phyloP scores from a whole-genome alignment of 2,888 invertebrate genomes.

The Myathropa florea region DNA sequence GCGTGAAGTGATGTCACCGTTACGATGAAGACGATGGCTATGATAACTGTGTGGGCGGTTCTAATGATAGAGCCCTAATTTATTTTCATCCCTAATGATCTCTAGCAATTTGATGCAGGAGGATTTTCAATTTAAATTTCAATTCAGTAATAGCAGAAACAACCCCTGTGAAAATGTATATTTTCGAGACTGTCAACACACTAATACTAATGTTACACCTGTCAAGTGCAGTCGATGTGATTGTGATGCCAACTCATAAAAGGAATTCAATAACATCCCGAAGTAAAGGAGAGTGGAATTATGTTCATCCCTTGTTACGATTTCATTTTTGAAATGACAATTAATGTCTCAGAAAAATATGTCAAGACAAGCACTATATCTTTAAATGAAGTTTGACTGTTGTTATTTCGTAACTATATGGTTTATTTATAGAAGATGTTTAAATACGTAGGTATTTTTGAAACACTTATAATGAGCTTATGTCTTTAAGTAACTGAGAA shows the following conservation, averaged over 20 bases:
- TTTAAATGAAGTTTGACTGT: background rate
- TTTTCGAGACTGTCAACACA: slow-evolving; percentile 29
- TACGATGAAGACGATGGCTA: slow-evolving; percentile 31
- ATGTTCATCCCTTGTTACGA: slow-evolving; percentile 20
- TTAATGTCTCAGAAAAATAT: slow-evolving; percentile 17
- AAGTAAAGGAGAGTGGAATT: slow-evolving; percentile 10
- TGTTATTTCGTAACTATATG: background rate
- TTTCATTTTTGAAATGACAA: slow-evolving; percentile 25
- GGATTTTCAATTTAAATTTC: slow-evolving; percentile 54
- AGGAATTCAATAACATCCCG: slow-evolving; percentile 42
- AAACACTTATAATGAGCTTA: too few relatives aligned
- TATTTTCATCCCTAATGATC: slow-evolving; percentile 53
- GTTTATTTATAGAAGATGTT: background rate
- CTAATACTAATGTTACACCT: slow-evolving; percentile 58
- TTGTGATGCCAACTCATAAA: slow-evolving; percentile 44
- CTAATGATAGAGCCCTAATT: slow-evolving; percentile 49
- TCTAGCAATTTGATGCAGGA: slow-evolving; percentile 43
- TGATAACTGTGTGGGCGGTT: slow-evolving; percentile 55
- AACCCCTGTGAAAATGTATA: slow-evolving; percentile 42
- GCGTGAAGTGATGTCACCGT: slow-evolving; percentile 75
- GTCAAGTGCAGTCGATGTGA: slow-evolving; percentile 55
- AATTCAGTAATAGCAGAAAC: slow-evolving; percentile 35
- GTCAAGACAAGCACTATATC: background rate
- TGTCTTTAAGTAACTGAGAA: too few relatives aligned
- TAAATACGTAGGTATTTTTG: too few relatives aligned